Evolutionary conservation across 2,797 vertebrate species (phyloP).

Genomic region (Saxicola maurus): DNA sequence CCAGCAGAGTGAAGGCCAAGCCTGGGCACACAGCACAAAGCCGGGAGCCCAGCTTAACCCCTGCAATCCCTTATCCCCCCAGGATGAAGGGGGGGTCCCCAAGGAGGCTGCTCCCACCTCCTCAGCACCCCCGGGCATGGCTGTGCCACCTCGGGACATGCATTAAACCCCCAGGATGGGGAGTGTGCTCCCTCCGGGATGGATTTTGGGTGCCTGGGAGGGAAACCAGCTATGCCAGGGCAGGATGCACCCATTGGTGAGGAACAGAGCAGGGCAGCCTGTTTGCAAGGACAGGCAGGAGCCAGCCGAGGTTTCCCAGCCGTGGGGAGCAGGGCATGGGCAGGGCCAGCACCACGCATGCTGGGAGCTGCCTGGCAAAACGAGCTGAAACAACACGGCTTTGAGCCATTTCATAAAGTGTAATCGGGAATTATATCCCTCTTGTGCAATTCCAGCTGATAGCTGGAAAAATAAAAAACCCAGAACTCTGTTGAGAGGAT

Average conservation of each 20-base stretch:
- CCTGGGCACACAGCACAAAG: not conserved
- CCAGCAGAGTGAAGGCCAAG: not conserved
- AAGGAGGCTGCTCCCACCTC: not conserved
- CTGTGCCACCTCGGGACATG: not conserved
- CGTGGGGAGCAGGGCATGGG: accelerated
- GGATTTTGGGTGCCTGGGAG: not conserved
- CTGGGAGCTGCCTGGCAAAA: not conserved
- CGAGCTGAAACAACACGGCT: not conserved
- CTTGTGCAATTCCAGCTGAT: not conserved
- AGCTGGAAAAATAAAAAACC: not conserved
- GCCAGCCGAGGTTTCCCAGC: not conserved
- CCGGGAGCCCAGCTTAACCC: not conserved
- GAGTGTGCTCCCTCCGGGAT: not conserved
- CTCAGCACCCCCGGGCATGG: not conserved
- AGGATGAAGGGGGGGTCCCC: not conserved
- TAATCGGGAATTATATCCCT: not conserved
- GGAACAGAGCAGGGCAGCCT: not conserved
- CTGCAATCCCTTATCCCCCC: not conserved
- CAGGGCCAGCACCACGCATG: accelerated
- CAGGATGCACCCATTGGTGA: not conserved
- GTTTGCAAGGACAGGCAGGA: not conserved
- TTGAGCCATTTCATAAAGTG: conserved; percentile 22
- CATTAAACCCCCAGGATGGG: too few relatives aligned
- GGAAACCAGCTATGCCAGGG: accelerated
- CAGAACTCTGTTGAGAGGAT: not conserved